Percentiles rank a stretch among this genome's conserved stretches.
Evolutionary conservation across 53 echinoderm and acorn worm species (phyloP).

Genomic region (Patiria pectinifera): DNA sequence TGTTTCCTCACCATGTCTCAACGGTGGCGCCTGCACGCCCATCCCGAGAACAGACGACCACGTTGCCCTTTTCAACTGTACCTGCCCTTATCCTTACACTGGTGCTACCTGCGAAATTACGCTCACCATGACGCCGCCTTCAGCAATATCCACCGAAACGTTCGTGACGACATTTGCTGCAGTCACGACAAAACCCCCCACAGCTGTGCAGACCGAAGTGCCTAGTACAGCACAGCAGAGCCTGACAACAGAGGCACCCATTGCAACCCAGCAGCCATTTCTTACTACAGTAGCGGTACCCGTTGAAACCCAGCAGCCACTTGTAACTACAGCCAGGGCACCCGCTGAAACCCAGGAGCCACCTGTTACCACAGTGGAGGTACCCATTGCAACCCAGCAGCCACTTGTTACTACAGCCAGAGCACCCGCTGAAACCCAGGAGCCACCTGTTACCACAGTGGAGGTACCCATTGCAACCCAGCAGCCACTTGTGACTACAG

Average conservation of each 20-base stretch:
- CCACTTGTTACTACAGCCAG: background rate
- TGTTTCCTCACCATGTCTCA: constrained; percentile 67
- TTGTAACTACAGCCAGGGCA: background rate
- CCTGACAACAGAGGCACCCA: constrained; percentile 15
- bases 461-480: constrained; percentile 41
- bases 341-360: constrained; percentile 10
- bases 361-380: background rate
- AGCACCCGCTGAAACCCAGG: background rate
- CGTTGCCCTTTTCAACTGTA: constrained; percentile 71
- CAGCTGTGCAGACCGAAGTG: constrained; percentile 14
- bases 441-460: background rate
- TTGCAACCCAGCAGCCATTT: constrained; percentile 20
- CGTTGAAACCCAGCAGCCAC: constrained; percentile 11
- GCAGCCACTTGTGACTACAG: background rate
- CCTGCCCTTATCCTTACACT: constrained; percentile 57
- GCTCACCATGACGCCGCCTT: background rate
- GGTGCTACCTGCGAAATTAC: constrained; percentile 54
- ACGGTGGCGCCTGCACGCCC: constrained; percentile 67
- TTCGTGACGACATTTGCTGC: background rate
- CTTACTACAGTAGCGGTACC: constrained; percentile 15
- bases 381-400: constrained; percentile 26
- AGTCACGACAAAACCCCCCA: constrained; percentile 21
- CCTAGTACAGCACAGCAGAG: background rate
- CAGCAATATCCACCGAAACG: constrained; percentile 24
- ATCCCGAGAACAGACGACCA: constrained; percentile 40